phyloP scores from a whole-genome alignment of 1,140 invertebrate genomes.

The Calosoma granatense region DNA sequence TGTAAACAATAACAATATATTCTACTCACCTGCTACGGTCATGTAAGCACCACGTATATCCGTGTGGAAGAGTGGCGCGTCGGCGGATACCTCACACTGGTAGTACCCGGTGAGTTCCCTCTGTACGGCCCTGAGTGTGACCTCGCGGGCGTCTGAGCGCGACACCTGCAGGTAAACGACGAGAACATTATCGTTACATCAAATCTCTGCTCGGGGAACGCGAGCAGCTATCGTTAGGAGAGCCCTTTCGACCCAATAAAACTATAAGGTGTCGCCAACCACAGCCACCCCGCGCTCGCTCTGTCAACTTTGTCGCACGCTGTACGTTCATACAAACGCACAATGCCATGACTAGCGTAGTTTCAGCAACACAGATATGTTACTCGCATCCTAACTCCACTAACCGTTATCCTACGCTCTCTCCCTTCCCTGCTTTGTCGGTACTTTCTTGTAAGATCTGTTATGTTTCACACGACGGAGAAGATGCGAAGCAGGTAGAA shows the following conservation, averaged over 20 bases:
- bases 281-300: no score
- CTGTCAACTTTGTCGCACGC: no score
- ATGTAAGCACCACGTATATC: slow-evolving; percentile 38
- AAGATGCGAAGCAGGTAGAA: no score
- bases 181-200: slow-evolving; percentile 2
- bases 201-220: not conserved
- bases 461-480: no score
- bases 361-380: no score
- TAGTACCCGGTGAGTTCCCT: slow-evolving; percentile 43
- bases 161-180: slow-evolving; percentile 38
- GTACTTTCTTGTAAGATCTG: no score
- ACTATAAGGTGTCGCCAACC: not conserved
- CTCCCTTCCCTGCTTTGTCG: no score
- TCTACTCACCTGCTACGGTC: slow-evolving; percentile 46
- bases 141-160: slow-evolving; percentile 47
- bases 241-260: not conserved
- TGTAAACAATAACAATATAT: no score
- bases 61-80: slow-evolving; percentile 46
- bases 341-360: no score
- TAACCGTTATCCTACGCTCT: no score
- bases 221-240: not conserved
- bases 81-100: slow-evolving; percentile 53
- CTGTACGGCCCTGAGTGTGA: slow-evolving; percentile 53
- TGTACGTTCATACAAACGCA: no score
- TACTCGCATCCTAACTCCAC: no score